These are phyloP conservation scores for Phymastichus coffea DNA, from an alignment of 1,140 invertebrate species.

Conservation along the genomic window DNA sequence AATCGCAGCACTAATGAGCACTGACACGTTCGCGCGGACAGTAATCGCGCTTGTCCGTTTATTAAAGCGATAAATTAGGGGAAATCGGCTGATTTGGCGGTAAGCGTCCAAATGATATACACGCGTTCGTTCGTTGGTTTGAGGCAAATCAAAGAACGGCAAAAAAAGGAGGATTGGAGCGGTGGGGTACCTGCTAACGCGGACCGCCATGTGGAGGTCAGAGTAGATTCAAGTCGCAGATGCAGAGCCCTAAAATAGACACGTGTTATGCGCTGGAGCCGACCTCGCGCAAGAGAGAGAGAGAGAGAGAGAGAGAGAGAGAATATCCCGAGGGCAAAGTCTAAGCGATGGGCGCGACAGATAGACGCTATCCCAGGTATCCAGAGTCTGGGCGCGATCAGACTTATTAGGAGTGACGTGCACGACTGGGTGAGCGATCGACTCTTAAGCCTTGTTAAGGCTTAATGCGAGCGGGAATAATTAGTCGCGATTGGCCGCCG, in stretches of 20 bases:
- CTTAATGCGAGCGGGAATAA: neutral
- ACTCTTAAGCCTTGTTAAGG: neutral
- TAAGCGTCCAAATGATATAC: no score
- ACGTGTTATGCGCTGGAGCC: no score
- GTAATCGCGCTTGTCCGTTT: conserved; percentile 12
- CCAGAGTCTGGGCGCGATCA: no score
- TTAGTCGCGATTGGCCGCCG: no score
- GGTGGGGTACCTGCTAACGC: no score
- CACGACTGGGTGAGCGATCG: neutral
- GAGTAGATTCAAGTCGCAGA: no score
- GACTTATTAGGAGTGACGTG: conserved; percentile 6
- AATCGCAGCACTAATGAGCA: conserved; percentile 4
- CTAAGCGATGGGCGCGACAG: conserved; percentile 1
- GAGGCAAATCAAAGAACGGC: neutral
- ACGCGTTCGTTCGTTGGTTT: neutral
- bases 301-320: no score
- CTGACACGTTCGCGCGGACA: conserved; percentile 1
- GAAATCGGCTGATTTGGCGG: neutral
- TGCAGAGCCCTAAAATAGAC: no score
- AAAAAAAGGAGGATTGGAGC: no score
- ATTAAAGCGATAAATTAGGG: conserved; percentile 20
- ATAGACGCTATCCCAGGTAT: neutral
- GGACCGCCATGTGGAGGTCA: no score
- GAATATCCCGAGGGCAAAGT: neutral
- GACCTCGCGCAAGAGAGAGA: no score